phyloP scores from a whole-genome alignment of 2,888 invertebrate species.

The Scaptomyza flava region DNA sequence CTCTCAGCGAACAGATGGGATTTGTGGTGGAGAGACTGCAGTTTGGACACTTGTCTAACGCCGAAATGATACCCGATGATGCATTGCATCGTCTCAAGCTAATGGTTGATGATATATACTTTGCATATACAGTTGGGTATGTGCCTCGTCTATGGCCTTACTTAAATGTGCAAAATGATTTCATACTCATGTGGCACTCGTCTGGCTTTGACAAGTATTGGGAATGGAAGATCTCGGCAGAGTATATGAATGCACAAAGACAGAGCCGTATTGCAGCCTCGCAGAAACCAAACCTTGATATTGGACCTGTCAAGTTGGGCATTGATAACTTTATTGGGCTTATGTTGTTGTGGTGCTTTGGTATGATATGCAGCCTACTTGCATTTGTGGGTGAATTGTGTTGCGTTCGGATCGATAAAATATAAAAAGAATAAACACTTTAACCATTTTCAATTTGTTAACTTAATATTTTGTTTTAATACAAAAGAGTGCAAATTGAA shows the following conservation, averaged over 20 bases:
- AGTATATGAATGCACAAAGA: slow-evolving; percentile 66
- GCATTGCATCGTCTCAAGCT: slow-evolving; percentile 86
- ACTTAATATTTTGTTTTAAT: neutral
- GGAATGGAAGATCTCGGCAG: slow-evolving; percentile 85
- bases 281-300: slow-evolving; percentile 53
- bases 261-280: slow-evolving; percentile 74
- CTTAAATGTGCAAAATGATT: slow-evolving; percentile 85
- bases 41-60: slow-evolving; percentile 88
- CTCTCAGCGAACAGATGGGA: slow-evolving; percentile 85
- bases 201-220: slow-evolving; percentile 87
- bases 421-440: neutral
- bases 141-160: slow-evolving; percentile 87
- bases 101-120: slow-evolving; percentile 89
- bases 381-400: slow-evolving; percentile 53
- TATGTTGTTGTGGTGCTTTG: slow-evolving; percentile 73
- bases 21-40: slow-evolving; percentile 88
- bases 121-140: slow-evolving; percentile 87
- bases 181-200: slow-evolving; percentile 87
- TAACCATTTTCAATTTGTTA: neutral
- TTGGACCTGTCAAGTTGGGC: slow-evolving; percentile 69
- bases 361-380: slow-evolving; percentile 63
- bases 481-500: neutral
- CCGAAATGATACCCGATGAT: slow-evolving; percentile 87
- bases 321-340: slow-evolving; percentile 78
- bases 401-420: neutral